Evolutionary conservation across 2,888 invertebrate species (phyloP), one percentile per base, ranked within the genome.

Genomic region (Germaria angustata): DNA sequence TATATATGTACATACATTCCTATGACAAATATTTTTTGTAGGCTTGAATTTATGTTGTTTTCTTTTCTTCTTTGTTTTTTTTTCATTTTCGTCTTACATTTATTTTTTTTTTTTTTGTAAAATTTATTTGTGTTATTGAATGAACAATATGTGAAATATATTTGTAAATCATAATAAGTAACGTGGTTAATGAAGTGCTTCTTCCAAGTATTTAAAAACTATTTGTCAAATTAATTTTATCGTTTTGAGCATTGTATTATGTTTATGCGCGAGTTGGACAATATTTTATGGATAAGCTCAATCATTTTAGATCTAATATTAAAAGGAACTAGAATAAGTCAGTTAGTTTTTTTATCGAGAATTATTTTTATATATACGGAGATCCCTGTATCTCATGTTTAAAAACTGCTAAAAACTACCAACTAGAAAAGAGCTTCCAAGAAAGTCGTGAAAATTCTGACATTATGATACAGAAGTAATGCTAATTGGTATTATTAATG

Each of bases 201-300:
- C 36, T 59, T 51, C 7, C n/a, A 2, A 2, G 34, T 24, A 36
- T 65, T 69, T 65, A 17, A 51, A 71, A 71, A 41, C 46, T 51
- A 72, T 80, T 75, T 80, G 69, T 80, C 80, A 75, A 34, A 44
- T 75, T 75, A 49, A 69, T 75, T 75, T 49, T 63, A 80, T 59
- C 34, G 36, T 59, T 66, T 53, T 61, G 66, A n/a, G 6, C 15
- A 61, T 57, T 44, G 41, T 44, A 51, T 53, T 44, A 24, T 24
- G 53, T 69, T 53, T 51, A 44, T 77, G 77, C 39, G 77, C 68
- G 77, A 53, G 77, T 77, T 22, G 13, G 15, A 34, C 5, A 59
- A 8, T 51, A 46, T 57, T 39, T 49, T 49, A n/a, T 13, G 15
- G 15, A 34, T 32, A 32, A n/a, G 39, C 36, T 28, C 9, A 24